Conservation (phyloP, 2,797 vertebrate species). For the Nyctibius grandis region DNA sequence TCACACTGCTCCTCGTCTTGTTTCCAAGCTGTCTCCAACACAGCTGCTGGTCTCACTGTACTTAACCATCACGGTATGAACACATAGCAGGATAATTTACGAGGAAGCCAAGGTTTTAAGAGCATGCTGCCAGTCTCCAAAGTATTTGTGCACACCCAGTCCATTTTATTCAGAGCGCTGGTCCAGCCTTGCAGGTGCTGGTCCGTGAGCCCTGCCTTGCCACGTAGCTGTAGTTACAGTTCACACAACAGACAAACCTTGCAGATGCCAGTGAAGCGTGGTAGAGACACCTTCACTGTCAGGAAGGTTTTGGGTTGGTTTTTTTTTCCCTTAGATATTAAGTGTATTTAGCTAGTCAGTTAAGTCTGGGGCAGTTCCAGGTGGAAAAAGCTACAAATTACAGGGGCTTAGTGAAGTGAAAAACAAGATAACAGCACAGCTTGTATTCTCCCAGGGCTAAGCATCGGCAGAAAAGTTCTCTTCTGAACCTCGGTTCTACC, state of each 20-base stretch:
- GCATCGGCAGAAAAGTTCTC: not conserved
- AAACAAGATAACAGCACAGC: not conserved
- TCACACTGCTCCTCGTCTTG: not conserved
- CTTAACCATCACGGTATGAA: not conserved
- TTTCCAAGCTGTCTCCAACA: not conserved
- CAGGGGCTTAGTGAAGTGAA: not conserved
- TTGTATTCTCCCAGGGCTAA: not conserved
- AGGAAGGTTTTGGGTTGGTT: not conserved
- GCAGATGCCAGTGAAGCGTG: not conserved
- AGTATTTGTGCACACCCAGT: not conserved
- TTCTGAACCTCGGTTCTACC: not conserved
- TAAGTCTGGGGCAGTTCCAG: not conserved
- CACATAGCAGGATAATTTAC: not conserved
- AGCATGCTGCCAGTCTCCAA: not conserved
- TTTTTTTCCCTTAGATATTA: not conserved
- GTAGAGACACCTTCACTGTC: accelerated
- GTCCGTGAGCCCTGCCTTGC: accelerated
- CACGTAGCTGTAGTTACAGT: not conserved
- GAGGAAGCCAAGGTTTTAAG: not conserved
- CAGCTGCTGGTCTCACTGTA: not conserved
- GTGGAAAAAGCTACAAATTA: not conserved
- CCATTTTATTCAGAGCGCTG: not conserved
- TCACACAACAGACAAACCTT: not conserved
- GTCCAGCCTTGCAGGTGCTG: not conserved
- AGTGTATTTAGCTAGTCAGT: not conserved